Evolutionary conservation across 2,113 vertebrate species (phyloP).

Genomic region (Anser cygnoides): DNA sequence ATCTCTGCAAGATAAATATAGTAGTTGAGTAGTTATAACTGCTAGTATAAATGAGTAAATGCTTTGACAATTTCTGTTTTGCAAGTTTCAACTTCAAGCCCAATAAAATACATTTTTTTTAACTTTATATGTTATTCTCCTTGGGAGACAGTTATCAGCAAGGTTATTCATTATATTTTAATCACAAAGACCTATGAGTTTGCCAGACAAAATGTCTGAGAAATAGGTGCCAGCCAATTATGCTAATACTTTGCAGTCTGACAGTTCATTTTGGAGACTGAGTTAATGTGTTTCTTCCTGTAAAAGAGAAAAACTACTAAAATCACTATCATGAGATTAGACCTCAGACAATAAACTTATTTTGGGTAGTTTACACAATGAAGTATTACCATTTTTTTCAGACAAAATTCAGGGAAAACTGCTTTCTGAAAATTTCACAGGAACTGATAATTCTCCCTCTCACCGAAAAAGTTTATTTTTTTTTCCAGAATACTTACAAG

Average conservation of each 20-base stretch:
- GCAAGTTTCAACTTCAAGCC: neutral
- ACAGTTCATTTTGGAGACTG: conserved; percentile 43
- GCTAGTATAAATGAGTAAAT: neutral
- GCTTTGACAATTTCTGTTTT: neutral
- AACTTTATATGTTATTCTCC: neutral
- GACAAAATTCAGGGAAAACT: neutral
- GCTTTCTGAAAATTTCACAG: neutral
- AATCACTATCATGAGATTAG: neutral
- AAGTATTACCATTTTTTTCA: neutral
- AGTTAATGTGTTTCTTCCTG: neutral
- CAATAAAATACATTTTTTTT: neutral
- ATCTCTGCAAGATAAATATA: neutral
- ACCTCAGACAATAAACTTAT: neutral
- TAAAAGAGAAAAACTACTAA: conserved; percentile 1
- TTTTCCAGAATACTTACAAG: neutral
- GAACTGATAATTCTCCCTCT: neutral
- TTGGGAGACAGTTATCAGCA: conserved; percentile 15
- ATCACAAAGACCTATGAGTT: conserved; percentile 27
- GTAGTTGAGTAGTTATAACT: neutral
- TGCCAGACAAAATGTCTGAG: conserved; percentile 42
- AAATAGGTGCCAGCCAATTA: conserved; percentile 54
- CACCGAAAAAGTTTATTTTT: neutral
- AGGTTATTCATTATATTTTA: conserved; percentile 51
- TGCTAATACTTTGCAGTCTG: conserved; percentile 35
- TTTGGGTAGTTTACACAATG: neutral